Conservation (phyloP, 2,113 vertebrate genomes). For the Carassius auratus region DNA sequence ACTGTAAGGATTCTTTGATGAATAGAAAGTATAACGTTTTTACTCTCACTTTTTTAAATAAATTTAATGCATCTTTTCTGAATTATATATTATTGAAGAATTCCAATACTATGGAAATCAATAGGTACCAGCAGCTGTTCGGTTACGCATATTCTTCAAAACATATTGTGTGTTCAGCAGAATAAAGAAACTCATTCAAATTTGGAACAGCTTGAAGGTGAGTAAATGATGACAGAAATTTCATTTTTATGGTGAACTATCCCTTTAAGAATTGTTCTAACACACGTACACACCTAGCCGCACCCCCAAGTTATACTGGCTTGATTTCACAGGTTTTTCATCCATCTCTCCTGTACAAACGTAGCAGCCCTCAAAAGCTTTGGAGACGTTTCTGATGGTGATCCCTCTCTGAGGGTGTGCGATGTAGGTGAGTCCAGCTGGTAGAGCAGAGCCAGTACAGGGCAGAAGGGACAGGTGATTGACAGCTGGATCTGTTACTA, state of each 20-base stretch:
- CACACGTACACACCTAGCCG: constrained; percentile 73
- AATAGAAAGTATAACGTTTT: no score
- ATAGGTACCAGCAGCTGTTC: no score
- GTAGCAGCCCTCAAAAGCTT: constrained; percentile 73
- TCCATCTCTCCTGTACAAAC: constrained; percentile 53
- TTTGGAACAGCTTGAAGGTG: no score
- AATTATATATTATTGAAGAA: no score
- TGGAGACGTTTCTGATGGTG: constrained; percentile 64
- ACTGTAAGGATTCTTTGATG: no score
- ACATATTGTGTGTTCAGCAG: no score
- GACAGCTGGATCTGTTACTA: constrained; percentile 73
- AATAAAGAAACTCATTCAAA: no score
- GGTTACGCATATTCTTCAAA: no score
- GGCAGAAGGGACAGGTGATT: constrained; percentile 63
- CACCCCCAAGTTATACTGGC: constrained; percentile 71
- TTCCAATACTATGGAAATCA: no score
- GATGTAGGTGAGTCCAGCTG: constrained; percentile 62
- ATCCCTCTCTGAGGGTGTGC: constrained; percentile 69
- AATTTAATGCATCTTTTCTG: no score
- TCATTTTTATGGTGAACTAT: neutral
- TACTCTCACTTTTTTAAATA: no score
- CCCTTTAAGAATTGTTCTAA: neutral
- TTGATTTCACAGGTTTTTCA: constrained; percentile 64
- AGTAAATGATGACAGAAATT: no score
- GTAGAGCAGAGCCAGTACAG: constrained; percentile 67